A percentile compares a stretch with the other conserved stretches of the same genome.
Conservation (phyloP, 2,797 vertebrate species). For the Amblyraja radiata region DNA sequence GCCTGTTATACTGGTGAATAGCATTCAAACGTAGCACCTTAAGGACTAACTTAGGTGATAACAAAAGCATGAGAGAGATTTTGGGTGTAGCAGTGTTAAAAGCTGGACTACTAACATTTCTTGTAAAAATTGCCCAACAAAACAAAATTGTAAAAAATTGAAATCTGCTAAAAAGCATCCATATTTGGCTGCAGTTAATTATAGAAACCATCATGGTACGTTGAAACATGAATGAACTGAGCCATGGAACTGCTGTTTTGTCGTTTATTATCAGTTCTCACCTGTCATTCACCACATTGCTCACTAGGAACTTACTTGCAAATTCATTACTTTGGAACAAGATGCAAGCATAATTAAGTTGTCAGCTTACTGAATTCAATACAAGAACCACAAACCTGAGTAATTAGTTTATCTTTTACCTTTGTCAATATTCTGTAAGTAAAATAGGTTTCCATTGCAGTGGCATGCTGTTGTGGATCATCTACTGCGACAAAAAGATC, state of each 20-base stretch:
- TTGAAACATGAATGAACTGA: background rate
- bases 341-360: background rate
- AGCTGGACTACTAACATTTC: background rate
- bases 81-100: background rate
- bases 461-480: conserved; percentile 84
- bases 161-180: background rate
- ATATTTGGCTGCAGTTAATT: background rate
- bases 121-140: background rate
- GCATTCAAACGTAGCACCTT: background rate
- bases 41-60: background rate
- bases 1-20: background rate
- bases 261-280: background rate
- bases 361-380: background rate
- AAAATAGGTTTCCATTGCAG: conserved; percentile 88
- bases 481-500: conserved; percentile 87
- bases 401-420: conserved; percentile 54
- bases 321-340: background rate
- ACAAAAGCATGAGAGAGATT: background rate
- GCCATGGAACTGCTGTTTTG: background rate
- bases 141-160: background rate
- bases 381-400: background rate
- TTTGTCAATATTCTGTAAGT: conserved; percentile 82
- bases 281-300: background rate
- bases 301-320: background rate
- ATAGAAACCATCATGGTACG: background rate